Evolutionary conservation across 2,888 invertebrate species (phyloP).

Genomic region (Ennomos quercinarius): DNA sequence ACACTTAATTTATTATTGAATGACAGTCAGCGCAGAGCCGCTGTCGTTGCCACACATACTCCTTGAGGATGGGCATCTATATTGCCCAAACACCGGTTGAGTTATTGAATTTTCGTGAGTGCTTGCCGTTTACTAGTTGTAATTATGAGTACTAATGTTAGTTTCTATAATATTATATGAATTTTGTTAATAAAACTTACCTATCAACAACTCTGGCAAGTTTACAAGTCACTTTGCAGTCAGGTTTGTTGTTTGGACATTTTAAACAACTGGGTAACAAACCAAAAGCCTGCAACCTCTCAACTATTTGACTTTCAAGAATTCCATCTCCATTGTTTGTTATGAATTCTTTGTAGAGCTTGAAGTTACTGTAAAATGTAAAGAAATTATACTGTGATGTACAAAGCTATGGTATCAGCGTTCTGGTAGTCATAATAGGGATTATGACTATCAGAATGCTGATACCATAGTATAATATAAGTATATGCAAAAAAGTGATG

Average conservation of each 20-base stretch:
- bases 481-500: no score
- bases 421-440: no score
- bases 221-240: slow-evolving; percentile 64
- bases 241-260: slow-evolving; percentile 59
- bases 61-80: no score
- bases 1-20: no score
- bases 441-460: no score
- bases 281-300: slow-evolving; percentile 64
- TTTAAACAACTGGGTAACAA: slow-evolving; percentile 57
- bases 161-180: not conserved
- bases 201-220: slow-evolving; percentile 73
- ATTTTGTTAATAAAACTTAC: slow-evolving; percentile 44
- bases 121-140: not conserved
- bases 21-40: no score
- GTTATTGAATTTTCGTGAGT: no score
- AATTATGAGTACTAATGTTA: no score
- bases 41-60: no score
- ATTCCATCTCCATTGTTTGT: slow-evolving; percentile 52
- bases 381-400: not conserved
- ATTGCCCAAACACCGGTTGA: no score
- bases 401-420: no score
- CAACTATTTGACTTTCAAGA: slow-evolving; percentile 65
- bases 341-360: slow-evolving; percentile 63
- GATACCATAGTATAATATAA: no score
- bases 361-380: slow-evolving; percentile 65